phyloP scores from a whole-genome alignment of 2,797 vertebrate species.

The Bryconaethiops microstoma region DNA sequence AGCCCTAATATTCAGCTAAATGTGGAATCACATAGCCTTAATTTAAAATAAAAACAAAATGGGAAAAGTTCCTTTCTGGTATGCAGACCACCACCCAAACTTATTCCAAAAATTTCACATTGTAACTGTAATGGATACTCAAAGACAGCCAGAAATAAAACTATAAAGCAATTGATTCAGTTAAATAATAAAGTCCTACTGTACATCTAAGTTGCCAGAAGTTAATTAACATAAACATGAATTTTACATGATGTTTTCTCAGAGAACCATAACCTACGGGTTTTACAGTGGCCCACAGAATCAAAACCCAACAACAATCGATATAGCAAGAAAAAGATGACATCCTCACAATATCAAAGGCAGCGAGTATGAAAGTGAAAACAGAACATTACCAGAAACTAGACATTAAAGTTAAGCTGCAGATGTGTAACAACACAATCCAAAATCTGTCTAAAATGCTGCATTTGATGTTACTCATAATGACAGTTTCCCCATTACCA shows the following conservation, averaged over 20 bases:
- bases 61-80: background rate
- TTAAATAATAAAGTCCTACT: background rate
- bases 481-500: background rate
- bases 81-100: background rate
- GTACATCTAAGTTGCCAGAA: background rate
- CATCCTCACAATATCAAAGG: too few relatives aligned
- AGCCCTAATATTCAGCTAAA: too few relatives aligned
- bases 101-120: slow-evolving; percentile 2
- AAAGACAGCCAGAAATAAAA: background rate
- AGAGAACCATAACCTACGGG: too few relatives aligned
- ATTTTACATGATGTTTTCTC: background rate
- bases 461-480: background rate
- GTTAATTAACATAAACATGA: background rate
- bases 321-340: background rate
- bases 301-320: background rate
- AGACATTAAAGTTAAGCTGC: background rate
- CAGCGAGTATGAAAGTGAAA: background rate
- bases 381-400: background rate
- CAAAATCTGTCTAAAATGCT: background rate
- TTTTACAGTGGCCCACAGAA: background rate
- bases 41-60: background rate
- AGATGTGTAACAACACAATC: background rate
- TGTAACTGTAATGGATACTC: background rate
- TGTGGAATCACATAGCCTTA: background rate
- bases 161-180: slow-evolving; percentile 2